Evolutionary conservation across 2,888 invertebrate species (phyloP), one percentile per base, ranked within the genome.

Genomic region (Epistrophe grossulariae): DNA sequence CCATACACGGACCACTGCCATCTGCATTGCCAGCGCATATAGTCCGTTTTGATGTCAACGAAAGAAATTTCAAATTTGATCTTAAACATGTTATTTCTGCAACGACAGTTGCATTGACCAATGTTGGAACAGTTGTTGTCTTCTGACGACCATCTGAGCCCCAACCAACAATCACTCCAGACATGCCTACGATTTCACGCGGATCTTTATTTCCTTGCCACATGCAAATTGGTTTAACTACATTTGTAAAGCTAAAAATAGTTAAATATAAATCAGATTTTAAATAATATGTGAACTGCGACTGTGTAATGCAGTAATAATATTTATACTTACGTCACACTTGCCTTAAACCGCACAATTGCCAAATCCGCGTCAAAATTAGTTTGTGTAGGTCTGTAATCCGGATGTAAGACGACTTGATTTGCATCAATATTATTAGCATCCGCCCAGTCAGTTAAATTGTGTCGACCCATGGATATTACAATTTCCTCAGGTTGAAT

Each of bases 151-250:
- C 94, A 72, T 92, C 91, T n/a, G 89, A 90, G 7, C 92, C 94
- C 95, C 95, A 95, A 19, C 95, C 94, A 4, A 94, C 94, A 5
- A 94, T 93, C 4, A 92, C 92, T 0, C 94, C 94, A 6, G 68
- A 88, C 60, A 90, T 89, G 0, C 93, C 93, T 1, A 93, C 92
- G 3, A 94, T 89, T n/a, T 88, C 60, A 4, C 88, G 89, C 3
- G 92, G 76, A 9, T 90, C 89, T 6, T 81, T 79, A 24, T 92
- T 88, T 1, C 92, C 93, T n/a, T 84, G 89, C 92, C 92, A 92
- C 68, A 92, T 73, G 57, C 92, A 92, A 62, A 91, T 91, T 15
- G 92, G 92, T 13, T 89, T 89, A 17, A 92, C 89, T n/a, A 43
- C 88, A 11, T 88, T 78, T 0, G 82, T 80, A 66, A 90, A 91